These are phyloP conservation scores for Anastatus disparis DNA, from an alignment of 1,140 invertebrate species.

Conservation along the genomic window DNA sequence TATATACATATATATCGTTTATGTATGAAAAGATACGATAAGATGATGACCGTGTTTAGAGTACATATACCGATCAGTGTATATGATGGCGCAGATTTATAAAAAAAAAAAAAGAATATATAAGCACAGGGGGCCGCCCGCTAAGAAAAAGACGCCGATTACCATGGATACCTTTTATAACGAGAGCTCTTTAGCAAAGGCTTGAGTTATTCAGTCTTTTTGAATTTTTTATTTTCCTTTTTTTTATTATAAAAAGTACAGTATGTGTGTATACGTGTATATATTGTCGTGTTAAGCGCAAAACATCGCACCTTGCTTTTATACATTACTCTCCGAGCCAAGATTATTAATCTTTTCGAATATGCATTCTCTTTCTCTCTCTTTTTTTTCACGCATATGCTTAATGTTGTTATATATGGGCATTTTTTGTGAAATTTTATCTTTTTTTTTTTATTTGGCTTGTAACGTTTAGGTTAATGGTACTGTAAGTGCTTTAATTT, in stretches of 20 bases:
- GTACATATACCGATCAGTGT: too few species aligned
- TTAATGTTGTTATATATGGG: constrained; percentile 2
- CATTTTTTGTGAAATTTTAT: constrained; percentile 4
- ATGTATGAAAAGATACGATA: constrained; percentile 10
- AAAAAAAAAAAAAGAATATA: too few species aligned
- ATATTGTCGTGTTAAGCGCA: too few species aligned
- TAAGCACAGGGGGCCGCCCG: background rate
- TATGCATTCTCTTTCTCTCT: too few species aligned
- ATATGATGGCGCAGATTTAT: constrained; percentile 8
- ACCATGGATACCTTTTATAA: too few species aligned
- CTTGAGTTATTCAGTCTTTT: too few species aligned
- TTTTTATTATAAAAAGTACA: too few species aligned
- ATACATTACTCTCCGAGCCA: background rate
- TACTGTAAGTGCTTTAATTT: constrained; percentile 15
- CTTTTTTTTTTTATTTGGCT: constrained; percentile 1
- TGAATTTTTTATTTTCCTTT: too few species aligned
- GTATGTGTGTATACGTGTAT: too few species aligned
- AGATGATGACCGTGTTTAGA: constrained; percentile 34
- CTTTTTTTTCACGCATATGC: background rate
- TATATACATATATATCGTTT: too few species aligned
- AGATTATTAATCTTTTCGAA: constrained; percentile 17
- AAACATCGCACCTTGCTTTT: constrained; percentile 2
- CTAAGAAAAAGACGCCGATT: constrained; percentile 8
- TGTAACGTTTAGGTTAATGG: too few species aligned
- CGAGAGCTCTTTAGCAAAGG: constrained; percentile 31